Percentiles rank a stretch among this genome's conserved stretches.
These are phyloP conservation scores for Pachyseris speciosa DNA, from an alignment of 64 coral and sea anemone genomes.

Conservation along the genomic window DNA sequence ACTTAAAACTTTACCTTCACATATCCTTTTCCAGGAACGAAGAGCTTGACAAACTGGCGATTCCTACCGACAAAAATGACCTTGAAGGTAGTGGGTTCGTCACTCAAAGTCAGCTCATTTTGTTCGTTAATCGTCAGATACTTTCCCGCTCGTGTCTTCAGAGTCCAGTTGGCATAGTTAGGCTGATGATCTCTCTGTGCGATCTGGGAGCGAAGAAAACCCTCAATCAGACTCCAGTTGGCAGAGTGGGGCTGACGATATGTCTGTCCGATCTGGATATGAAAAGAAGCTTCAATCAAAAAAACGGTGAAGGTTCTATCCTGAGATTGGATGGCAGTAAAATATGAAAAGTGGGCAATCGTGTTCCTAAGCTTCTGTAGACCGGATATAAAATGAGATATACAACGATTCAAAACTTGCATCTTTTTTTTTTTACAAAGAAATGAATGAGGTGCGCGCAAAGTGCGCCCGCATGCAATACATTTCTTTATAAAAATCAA, in stretches of 20 bases:
- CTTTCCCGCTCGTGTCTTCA: constrained; percentile 1
- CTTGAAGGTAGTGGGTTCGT: background rate
- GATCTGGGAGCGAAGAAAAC: background rate
- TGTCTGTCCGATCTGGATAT: background rate
- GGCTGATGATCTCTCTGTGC: background rate
- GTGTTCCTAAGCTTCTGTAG: too few relatives aligned
- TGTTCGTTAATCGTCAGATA: background rate
- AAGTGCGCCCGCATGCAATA: too few relatives aligned
- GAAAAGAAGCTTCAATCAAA: background rate
- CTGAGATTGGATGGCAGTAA: too few relatives aligned
- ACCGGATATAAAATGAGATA: too few relatives aligned
- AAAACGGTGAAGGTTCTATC: background rate
- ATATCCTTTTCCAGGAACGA: constrained; percentile 18
- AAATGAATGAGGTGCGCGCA: too few relatives aligned
- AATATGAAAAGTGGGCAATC: too few relatives aligned
- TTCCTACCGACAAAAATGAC: constrained; percentile 3
- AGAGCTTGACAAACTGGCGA: constrained; percentile 23
- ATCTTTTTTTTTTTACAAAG: too few relatives aligned
- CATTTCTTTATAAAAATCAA: too few relatives aligned
- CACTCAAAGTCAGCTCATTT: constrained; percentile 10
- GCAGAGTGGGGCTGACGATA: background rate
- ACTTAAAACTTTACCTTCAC: background rate
- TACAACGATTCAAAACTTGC: too few relatives aligned
- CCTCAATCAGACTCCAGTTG: too few relatives aligned
- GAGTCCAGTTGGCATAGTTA: constrained; percentile 35